A percentile compares a stretch with the other conserved stretches of the same genome.
Evolutionary conservation across 2,797 vertebrate species (phyloP).

Genomic region (Rhinoraja longicauda): DNA sequence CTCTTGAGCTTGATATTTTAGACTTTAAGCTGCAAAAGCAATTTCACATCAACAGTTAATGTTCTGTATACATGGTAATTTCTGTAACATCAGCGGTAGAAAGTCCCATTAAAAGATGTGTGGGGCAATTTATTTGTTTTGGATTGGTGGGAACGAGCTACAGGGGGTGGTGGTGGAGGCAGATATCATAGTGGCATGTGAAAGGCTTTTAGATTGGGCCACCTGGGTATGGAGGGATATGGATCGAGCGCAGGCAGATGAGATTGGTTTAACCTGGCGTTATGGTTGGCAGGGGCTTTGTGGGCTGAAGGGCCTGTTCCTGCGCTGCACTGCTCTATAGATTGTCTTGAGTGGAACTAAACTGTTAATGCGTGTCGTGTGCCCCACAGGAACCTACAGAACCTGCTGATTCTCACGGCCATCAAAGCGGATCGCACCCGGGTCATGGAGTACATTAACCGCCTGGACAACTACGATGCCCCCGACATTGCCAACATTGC

Average conservation of each 20-base stretch:
- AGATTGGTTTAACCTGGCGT: no score
- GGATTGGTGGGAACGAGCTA: no score
- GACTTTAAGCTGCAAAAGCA: not conserved
- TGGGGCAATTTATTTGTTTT: no score
- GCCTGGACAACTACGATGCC: slow-evolving; percentile 86
- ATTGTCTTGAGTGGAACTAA: not conserved
- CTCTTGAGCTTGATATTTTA: not conserved
- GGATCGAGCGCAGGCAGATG: no score
- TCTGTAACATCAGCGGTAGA: not conserved
- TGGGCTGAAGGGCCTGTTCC: no score
- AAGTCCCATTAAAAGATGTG: not conserved
- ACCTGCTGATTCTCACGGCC: slow-evolving; percentile 86
- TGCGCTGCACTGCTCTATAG: no score
- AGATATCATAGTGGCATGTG: no score
- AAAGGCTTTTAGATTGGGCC: no score
- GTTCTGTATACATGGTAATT: not conserved
- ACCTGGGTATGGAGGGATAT: no score
- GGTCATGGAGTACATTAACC: slow-evolving; percentile 92
- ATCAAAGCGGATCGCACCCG: slow-evolving; percentile 86
- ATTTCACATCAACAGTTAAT: not conserved
- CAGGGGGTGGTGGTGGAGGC: no score
- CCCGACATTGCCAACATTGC: slow-evolving; percentile 89
- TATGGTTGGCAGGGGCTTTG: no score
- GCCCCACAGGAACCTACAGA: slow-evolving; percentile 82
- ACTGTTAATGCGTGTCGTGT: not conserved